Evolutionary conservation across 1,140 invertebrate species (phyloP).

Genomic region (Leptestheria dahalacensis): DNA sequence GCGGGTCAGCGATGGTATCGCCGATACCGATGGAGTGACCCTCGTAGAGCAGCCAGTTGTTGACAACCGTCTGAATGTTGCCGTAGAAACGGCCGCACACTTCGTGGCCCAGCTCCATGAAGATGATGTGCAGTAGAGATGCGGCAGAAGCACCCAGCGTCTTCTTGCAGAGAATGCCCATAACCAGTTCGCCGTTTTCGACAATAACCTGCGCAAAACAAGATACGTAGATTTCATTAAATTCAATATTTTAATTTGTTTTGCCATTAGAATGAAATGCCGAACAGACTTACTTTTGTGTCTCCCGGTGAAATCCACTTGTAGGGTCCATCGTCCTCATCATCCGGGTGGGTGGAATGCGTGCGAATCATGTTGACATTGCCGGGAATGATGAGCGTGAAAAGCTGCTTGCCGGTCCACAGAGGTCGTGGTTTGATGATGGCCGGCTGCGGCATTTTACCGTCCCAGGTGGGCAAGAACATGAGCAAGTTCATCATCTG

Average conservation of each 20-base stretch:
- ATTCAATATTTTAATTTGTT: too few species aligned
- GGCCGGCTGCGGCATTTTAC: conserved; percentile 94
- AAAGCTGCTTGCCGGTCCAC: conserved; percentile 97
- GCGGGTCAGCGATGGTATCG: conserved; percentile 98
- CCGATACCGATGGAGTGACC: conserved; percentile 98
- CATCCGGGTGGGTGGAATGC: conserved; percentile 97
- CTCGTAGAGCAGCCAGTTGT: conserved; percentile 95
- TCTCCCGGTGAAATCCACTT: conserved; percentile 99
- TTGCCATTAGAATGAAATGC: too few species aligned
- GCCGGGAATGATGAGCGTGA: conserved; percentile 95
- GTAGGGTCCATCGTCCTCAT: conserved; percentile 95
- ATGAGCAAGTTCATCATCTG: conserved; percentile 98
- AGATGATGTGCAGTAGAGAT: conserved; percentile 92
- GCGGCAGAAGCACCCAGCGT: conserved; percentile 92
- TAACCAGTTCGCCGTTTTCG: conserved; percentile 91
- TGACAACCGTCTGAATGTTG: conserved; percentile 97
- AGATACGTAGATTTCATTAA: too few species aligned
- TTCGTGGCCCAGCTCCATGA: conserved; percentile 92
- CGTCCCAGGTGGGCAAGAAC: conserved; percentile 98
- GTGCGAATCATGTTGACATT: conserved; percentile 96
- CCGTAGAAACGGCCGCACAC: conserved; percentile 95
- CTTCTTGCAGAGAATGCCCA: conserved; percentile 97
- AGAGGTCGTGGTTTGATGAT: conserved; percentile 95
- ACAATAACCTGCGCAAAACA: too few species aligned
- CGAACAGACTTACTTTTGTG: too few species aligned